Conservation (phyloP, 2,113 vertebrate species). For the Festucalex cinctus region DNA sequence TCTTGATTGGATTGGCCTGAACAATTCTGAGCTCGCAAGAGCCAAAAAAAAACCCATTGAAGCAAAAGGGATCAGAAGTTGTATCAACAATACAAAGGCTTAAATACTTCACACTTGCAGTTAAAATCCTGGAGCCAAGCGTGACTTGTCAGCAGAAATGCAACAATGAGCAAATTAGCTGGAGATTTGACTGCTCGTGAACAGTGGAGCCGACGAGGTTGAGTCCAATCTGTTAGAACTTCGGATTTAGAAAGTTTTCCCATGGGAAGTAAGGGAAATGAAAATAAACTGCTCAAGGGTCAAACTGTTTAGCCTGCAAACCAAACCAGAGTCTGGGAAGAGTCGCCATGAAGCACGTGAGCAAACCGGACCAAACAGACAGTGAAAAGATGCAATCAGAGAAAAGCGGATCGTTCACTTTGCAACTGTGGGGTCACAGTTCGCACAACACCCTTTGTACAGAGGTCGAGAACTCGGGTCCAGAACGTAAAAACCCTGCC, state of each 20-base stretch:
- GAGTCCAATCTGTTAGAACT: neutral
- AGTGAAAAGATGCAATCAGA: too few species aligned
- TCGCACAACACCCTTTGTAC: too few species aligned
- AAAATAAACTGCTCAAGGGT: neutral
- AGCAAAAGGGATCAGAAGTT: neutral
- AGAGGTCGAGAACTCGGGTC: too few species aligned
- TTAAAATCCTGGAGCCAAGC: neutral
- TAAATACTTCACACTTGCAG: neutral
- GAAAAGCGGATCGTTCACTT: too few species aligned
- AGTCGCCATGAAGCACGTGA: too few species aligned
- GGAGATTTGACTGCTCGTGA: neutral
- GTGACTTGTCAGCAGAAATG: neutral
- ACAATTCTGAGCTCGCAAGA: neutral
- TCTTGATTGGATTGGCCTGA: slow-evolving; percentile 11
- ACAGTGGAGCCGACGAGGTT: neutral
- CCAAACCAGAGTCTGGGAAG: too few species aligned
- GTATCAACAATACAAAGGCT: neutral
- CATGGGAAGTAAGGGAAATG: neutral
- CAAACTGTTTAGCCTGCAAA: too few species aligned
- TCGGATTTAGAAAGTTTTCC: neutral
- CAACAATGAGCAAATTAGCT: neutral
- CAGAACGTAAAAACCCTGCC: too few species aligned
- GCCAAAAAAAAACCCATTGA: slow-evolving; percentile 10
- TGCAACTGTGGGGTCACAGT: too few species aligned
- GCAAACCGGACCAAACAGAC: too few species aligned